A percentile compares a stretch with the other conserved stretches of the same genome.
phyloP scores from a whole-genome alignment of 2,888 invertebrate species.

The Tenthredo amoena region DNA sequence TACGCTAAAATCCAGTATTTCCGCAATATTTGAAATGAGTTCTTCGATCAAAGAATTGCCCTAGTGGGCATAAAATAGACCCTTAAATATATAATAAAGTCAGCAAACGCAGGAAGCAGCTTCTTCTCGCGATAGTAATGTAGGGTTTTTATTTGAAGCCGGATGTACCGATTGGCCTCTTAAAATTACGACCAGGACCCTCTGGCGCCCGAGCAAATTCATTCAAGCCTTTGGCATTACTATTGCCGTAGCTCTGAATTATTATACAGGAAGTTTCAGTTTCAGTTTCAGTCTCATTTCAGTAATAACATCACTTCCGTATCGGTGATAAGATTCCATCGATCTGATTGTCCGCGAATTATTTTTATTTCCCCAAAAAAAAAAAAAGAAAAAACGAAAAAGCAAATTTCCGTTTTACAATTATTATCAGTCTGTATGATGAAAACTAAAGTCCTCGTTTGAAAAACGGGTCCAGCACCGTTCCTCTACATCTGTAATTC shows the following conservation, averaged over 20 bases:
- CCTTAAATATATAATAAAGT: neutral
- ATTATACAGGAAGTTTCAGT: neutral
- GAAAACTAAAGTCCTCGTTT: neutral
- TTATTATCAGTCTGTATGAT: no score
- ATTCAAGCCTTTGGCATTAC: conserved; percentile 18
- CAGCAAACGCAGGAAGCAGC: conserved; percentile 64
- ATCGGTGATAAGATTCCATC: neutral
- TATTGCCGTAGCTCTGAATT: neutral
- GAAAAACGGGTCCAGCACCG: neutral
- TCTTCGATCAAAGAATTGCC: neutral
- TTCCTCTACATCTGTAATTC: neutral
- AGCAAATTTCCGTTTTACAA: no score
- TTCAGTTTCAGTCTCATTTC: neutral
- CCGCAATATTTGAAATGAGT: neutral
- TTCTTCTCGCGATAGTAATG: conserved; percentile 60
- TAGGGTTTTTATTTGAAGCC: conserved; percentile 71
- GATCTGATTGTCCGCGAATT: no score
- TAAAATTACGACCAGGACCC: conserved; percentile 57
- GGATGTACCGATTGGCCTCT: conserved; percentile 74
- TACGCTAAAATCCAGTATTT: neutral
- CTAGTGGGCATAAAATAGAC: no score
- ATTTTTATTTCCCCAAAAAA: no score
- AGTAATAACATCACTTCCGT: neutral
- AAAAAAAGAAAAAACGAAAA: no score
- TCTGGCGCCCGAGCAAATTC: conserved; percentile 38